Conservation (phyloP, 2,113 vertebrate genomes). For the Procavia capensis region DNA sequence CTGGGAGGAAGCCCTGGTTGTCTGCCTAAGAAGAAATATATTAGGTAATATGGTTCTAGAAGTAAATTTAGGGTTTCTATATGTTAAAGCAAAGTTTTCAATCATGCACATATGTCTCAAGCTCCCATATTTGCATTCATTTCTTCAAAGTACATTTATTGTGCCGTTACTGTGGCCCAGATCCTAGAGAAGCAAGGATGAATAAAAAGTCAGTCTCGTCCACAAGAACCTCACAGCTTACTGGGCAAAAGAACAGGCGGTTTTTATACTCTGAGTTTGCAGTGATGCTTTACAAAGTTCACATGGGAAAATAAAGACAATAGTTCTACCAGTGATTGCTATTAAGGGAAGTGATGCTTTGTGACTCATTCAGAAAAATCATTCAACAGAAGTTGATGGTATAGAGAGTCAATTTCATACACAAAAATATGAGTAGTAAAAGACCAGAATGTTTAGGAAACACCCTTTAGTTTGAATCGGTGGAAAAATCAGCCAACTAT, state of each 20-base stretch:
- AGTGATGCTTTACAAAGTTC: neutral
- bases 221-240: neutral
- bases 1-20: neutral
- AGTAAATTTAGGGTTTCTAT: neutral
- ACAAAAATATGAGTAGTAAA: neutral
- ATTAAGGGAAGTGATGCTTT: neutral
- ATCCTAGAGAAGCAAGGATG: neutral
- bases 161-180: neutral
- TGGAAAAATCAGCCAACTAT: neutral
- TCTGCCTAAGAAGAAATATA: neutral
- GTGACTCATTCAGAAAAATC: neutral
- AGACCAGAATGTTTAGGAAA: neutral
- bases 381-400: neutral
- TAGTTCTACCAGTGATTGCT: neutral
- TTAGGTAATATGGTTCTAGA: neutral
- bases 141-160: neutral
- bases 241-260: neutral
- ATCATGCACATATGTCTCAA: neutral
- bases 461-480: neutral
- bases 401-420: neutral
- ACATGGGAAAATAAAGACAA: neutral
- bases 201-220: neutral
- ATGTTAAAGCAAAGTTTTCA: neutral
- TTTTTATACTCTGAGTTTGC: neutral
- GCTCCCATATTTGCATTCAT: neutral